Percentiles rank a stretch among this genome's conserved stretches.
These are phyloP conservation scores for Rattus rattus DNA, from an alignment of 2,113 vertebrate genomes.

Conservation along the genomic window DNA sequence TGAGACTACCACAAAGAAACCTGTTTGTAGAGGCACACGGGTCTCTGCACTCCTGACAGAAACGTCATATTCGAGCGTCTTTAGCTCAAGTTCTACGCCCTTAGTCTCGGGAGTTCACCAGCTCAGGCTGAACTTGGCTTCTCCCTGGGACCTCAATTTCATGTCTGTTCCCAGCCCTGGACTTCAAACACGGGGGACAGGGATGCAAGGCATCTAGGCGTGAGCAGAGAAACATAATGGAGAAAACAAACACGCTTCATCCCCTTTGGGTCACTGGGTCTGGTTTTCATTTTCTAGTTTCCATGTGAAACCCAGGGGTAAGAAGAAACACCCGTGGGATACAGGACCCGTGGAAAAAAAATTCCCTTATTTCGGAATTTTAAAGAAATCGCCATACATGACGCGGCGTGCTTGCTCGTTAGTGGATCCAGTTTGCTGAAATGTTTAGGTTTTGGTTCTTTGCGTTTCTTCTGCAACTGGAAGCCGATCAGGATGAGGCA, in stretches of 20 bases:
- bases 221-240: slow-evolving; percentile 80
- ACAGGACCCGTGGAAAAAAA: slow-evolving; percentile 9
- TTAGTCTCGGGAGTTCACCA: slow-evolving; percentile 80
- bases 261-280: slow-evolving; percentile 68
- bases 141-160: slow-evolving; percentile 75
- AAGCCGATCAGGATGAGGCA: neutral
- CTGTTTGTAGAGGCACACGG: slow-evolving; percentile 39
- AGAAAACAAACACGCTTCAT: slow-evolving; percentile 77
- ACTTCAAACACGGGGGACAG: slow-evolving; percentile 74
- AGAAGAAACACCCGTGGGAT: neutral
- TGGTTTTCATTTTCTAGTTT: slow-evolving; percentile 80
- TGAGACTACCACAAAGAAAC: neutral
- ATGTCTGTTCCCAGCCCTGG: slow-evolving; percentile 70
- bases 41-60: neutral
- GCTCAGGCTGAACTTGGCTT: slow-evolving; percentile 66
- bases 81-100: slow-evolving; percentile 62
- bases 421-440: neutral
- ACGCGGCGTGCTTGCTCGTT: neutral
- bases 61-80: slow-evolving; percentile 65
- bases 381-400: slow-evolving; percentile 28
- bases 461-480: neutral
- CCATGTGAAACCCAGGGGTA: slow-evolving; percentile 56
- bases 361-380: slow-evolving; percentile 6
- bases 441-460: slow-evolving; percentile 14
- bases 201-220: slow-evolving; percentile 61